Evolutionary conservation across 2,113 vertebrate species (phyloP).

Genomic region (Murina feae): DNA sequence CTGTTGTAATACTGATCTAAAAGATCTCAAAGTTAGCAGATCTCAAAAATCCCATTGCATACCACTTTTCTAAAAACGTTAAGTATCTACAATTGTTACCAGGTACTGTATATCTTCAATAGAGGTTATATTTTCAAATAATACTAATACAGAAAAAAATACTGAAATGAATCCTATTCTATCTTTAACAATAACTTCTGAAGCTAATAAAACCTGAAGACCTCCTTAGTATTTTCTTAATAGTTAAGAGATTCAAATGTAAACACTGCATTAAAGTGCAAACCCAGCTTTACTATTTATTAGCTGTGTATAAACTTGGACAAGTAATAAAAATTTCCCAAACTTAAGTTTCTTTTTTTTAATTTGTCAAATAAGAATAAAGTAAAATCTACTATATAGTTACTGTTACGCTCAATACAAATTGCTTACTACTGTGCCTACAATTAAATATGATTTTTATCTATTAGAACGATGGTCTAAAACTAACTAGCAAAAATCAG

Average conservation of each 20-base stretch:
- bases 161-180: neutral
- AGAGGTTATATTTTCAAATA: neutral
- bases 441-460: neutral
- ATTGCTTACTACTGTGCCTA: neutral
- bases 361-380: slow-evolving; percentile 11
- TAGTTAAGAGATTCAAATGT: neutral
- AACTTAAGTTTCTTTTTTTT: neutral
- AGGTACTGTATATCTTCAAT: neutral
- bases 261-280: neutral
- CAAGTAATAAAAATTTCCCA: neutral
- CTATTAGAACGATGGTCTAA: neutral
- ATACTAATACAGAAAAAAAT: neutral
- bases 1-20: neutral
- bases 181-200: neutral
- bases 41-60: neutral
- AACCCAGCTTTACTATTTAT: neutral
- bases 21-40: neutral
- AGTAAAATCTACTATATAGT: neutral
- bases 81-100: neutral
- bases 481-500: neutral
- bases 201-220: neutral
- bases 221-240: neutral
- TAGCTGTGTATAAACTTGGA: neutral
- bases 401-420: neutral
- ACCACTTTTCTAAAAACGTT: neutral